Evolutionary conservation across 2,888 invertebrate species (phyloP), one percentile per base, ranked within the genome.

Genomic region (Drosophila kanekoi): DNA sequence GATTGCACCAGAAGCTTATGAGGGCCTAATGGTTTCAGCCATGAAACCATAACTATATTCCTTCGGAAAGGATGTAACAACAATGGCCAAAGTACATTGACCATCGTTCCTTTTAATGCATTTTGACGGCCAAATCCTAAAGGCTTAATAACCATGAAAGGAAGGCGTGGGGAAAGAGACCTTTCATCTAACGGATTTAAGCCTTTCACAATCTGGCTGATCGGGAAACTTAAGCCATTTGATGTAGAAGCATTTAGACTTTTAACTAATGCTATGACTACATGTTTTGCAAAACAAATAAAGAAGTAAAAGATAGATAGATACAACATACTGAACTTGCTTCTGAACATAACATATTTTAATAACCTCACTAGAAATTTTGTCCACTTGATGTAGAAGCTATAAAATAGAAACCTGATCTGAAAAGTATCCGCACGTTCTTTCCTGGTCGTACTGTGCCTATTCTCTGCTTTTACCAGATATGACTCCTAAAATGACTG

Each of bases 101-200:
- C 20, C 43, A 43, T 6, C 13, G 43, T 4, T 43, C 20, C 20
- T 8, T 20, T 43, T 3, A 43, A 20, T 13, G 20, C 43, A 13
- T 43, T 43, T 43, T 43, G 43, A 6, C 43, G 13, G 20, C 20
- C 5, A 43, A 20, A 13, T 13, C 13, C 13, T 43, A 43, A 43
- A 13, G 11, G 6, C 43, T 5, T 43, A 43, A 43, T 20, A 13
- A 20, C 20, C 20, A 43, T 43, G 18, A 43, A 13, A 13, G 43
- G 6, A 20, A 43, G 43, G 20, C 43, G 43, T 20, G 43, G 43
- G 28, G 28, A 23, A 28, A 45, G n/a, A 45, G 6, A 20, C 43
- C 43, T 4, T 20, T 43, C 43, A 4, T 23, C 28, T n/a, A 28
- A 20, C 28, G 28, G 28, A 23, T 9, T n/a, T 44, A 44, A 44